Evolutionary conservation across 1,140 invertebrate species (phyloP).

Genomic region (Musca vetustissima): DNA sequence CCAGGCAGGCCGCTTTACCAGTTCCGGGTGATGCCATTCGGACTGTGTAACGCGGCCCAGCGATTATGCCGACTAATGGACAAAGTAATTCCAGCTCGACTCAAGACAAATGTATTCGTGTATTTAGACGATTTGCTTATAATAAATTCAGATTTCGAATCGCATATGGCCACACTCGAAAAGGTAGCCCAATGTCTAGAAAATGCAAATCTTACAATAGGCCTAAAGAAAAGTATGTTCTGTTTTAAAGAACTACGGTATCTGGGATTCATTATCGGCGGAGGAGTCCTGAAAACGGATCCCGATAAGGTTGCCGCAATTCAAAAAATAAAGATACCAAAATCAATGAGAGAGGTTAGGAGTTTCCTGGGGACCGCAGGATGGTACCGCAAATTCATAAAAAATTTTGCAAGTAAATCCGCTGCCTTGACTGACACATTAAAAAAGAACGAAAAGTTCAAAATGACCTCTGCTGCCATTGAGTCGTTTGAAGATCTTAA

Average conservation of each 20-base stretch:
- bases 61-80: not conserved
- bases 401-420: slow-evolving; percentile 34
- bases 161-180: not conserved
- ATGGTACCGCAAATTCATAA: slow-evolving; percentile 52
- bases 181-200: slow-evolving; percentile 14
- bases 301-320: slow-evolving; percentile 28
- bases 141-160: not conserved
- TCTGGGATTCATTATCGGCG: slow-evolving; percentile 32
- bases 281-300: slow-evolving; percentile 27
- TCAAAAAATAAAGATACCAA: slow-evolving; percentile 26
- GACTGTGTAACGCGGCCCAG: not conserved
- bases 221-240: slow-evolving; percentile 55
- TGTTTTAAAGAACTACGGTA: slow-evolving; percentile 39
- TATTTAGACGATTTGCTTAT: not conserved
- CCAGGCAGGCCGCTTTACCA: not conserved
- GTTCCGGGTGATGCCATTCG: not conserved
- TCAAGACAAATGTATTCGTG: not conserved
- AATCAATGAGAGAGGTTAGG: slow-evolving; percentile 25
- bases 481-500: slow-evolving; percentile 5
- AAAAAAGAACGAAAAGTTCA: not conserved
- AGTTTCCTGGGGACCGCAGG: slow-evolving; percentile 39
- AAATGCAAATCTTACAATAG: slow-evolving; percentile 55
- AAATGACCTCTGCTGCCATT: not conserved
- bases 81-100: not conserved
- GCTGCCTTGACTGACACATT: not conserved